phyloP scores from a whole-genome alignment of 2,797 vertebrate genomes.

The Luscinia luscinia region DNA sequence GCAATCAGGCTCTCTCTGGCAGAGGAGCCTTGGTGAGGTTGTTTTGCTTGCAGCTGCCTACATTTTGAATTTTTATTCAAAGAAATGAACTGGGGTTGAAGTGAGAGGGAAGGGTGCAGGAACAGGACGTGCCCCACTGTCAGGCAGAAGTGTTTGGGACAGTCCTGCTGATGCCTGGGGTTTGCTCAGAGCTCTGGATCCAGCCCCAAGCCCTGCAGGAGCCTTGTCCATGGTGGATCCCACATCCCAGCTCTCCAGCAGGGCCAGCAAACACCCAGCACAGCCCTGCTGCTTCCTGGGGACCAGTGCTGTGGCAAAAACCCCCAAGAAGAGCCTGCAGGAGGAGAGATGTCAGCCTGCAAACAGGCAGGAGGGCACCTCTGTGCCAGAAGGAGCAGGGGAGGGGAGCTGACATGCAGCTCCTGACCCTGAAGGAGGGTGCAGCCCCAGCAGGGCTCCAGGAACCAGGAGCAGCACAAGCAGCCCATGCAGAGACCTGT shows the following conservation, averaged over 20 bases:
- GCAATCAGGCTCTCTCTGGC: neutral
- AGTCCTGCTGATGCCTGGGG: neutral
- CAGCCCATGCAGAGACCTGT: neutral
- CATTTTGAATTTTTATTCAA: no score
- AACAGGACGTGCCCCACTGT: neutral
- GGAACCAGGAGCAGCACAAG: neutral
- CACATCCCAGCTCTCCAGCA: neutral
- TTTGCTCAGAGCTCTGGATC: neutral
- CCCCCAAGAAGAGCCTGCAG: neutral
- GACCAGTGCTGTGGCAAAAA: accelerated
- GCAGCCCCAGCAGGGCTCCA: neutral
- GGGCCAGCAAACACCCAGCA: neutral
- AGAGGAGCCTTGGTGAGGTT: no score
- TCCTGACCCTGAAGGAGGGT: neutral
- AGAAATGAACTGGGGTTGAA: accelerated
- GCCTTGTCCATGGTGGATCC: neutral
- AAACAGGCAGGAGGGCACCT: neutral
- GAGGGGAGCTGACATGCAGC: neutral
- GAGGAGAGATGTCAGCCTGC: neutral
- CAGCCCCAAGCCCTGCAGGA: neutral
- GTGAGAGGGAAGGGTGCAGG: neutral
- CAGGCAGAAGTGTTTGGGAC: neutral
- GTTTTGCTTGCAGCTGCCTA: no score
- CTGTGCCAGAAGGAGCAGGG: neutral
- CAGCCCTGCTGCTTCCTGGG: accelerated